These are phyloP conservation scores for Chelon auratus DNA, from an alignment of 2,797 vertebrate genomes.

Conservation along the genomic window DNA sequence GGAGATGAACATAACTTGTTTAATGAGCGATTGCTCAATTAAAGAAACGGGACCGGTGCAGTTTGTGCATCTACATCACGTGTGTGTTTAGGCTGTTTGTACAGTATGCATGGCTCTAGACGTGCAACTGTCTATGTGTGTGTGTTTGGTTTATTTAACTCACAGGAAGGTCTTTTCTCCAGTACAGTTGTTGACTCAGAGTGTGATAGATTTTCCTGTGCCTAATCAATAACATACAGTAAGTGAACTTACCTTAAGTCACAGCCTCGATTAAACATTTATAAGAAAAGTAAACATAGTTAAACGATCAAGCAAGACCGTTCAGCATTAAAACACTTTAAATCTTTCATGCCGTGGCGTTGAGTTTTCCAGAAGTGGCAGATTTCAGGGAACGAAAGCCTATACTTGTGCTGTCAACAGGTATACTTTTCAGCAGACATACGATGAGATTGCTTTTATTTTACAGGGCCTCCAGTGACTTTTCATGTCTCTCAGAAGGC, in stretches of 20 bases:
- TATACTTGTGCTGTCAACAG: not conserved
- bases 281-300: not conserved
- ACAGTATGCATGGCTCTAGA: too few relatives aligned
- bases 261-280: not conserved
- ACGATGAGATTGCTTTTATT: not conserved
- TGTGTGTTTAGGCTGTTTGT: not conserved
- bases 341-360: not conserved
- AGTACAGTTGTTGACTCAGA: constrained; percentile 3
- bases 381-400: not conserved
- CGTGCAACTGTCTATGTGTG: not conserved
- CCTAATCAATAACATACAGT: constrained; percentile 23
- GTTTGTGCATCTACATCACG: not conserved
- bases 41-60: not conserved
- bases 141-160: constrained; percentile 13
- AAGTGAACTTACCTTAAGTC: constrained; percentile 7
- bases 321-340: too few relatives aligned
- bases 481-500: not conserved
- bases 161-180: not conserved
- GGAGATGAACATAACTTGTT: not conserved
- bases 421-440: not conserved
- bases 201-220: not conserved
- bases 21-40: not conserved
- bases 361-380: not conserved
- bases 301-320: too few relatives aligned
- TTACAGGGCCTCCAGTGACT: not conserved